A percentile compares a stretch with the other conserved stretches of the same genome.
phyloP scores from a whole-genome alignment of 1,140 invertebrate genomes.

The Idris sp. region DNA sequence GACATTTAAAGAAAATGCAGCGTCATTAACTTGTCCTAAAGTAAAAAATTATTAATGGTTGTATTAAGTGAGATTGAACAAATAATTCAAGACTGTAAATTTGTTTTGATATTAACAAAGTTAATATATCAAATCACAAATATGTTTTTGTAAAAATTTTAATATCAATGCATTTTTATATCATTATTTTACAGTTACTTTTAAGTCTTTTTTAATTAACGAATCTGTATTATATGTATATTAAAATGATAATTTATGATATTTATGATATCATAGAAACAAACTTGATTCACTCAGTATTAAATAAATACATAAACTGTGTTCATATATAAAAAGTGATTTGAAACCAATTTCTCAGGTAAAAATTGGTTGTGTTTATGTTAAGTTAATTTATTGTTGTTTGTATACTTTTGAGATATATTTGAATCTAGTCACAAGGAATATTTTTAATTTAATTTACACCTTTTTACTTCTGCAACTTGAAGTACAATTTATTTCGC shows the following conservation, averaged over 20 bases:
- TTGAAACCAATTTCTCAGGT: conserved; percentile 23
- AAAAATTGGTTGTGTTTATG: conserved; percentile 25
- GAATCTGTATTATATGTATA: conserved; percentile 47
- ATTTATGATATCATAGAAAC: conserved; percentile 6
- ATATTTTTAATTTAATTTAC: conserved; percentile 3
- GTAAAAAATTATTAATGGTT: conserved; percentile 19
- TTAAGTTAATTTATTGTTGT: conserved; percentile 34
- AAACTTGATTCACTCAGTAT: conserved; percentile 34
- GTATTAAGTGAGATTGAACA: conserved; percentile 19
- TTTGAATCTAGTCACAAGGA: background rate
- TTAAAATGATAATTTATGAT: conserved; percentile 31
- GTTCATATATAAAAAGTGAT: conserved; percentile 23
- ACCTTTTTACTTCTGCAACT: conserved; percentile 4
- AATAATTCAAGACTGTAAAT: conserved; percentile 30
- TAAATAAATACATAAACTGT: conserved; percentile 27
- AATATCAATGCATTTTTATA: conserved; percentile 1
- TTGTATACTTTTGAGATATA: conserved; percentile 5
- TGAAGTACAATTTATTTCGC: conserved; percentile 11
- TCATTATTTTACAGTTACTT: conserved; percentile 10
- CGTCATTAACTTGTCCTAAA: no score
- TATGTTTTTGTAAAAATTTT: conserved; percentile 23
- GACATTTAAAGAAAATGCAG: no score
- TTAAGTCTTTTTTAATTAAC: conserved; percentile 13
- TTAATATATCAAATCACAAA: conserved; percentile 12
- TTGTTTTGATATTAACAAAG: conserved; percentile 26